Percentiles rank a stretch among this genome's conserved stretches.
phyloP scores from a whole-genome alignment of 2,113 vertebrate species.

The Plecturocebus donacophilus region DNA sequence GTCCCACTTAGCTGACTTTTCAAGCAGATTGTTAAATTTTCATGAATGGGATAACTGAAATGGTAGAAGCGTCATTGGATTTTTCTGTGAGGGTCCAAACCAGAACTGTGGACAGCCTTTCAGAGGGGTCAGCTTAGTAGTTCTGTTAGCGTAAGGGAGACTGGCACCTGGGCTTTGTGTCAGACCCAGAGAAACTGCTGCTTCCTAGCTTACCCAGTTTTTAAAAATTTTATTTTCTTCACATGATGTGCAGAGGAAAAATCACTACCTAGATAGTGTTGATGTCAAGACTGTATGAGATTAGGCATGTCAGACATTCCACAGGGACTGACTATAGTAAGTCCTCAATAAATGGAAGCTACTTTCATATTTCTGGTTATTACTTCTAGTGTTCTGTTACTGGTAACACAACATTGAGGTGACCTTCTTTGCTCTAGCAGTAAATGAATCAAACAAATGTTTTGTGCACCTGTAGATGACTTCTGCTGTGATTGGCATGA shows the following conservation, averaged over 20 bases:
- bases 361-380: not conserved
- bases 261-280: not conserved
- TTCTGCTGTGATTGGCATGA: not conserved
- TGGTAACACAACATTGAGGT: not conserved
- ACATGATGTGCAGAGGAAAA: not conserved
- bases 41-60: not conserved
- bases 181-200: not conserved
- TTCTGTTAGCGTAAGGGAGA: not conserved
- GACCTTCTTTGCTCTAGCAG: not conserved
- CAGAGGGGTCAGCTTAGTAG: not conserved
- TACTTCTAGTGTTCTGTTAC: not conserved
- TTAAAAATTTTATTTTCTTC: not conserved
- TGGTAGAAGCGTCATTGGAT: not conserved
- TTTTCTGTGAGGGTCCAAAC: not conserved
- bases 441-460: not conserved
- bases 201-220: not conserved
- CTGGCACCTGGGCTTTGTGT: not conserved
- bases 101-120: not conserved
- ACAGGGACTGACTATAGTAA: not conserved
- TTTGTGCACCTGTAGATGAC: not conserved
- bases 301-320: not conserved
- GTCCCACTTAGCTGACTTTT: not conserved
- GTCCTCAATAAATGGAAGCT: not conserved
- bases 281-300: not conserved
- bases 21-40: not conserved